Conservation (phyloP, 1,140 invertebrate genomes). For the Andrena cerasifolii region DNA sequence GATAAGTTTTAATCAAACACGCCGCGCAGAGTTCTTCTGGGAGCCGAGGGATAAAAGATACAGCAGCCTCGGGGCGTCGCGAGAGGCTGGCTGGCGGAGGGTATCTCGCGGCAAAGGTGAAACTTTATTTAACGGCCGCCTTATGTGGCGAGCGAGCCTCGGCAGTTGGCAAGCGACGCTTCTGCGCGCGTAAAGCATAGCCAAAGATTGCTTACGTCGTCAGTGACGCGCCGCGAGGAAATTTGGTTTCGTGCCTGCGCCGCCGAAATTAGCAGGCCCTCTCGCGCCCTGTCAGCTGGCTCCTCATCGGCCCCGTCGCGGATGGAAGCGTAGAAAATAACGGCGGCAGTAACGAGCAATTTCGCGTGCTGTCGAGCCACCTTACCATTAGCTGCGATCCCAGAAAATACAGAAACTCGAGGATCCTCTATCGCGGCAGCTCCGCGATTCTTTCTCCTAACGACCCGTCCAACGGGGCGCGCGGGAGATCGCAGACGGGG, state of each 20-base stretch:
- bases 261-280: constrained; percentile 20
- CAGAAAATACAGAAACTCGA: too few relatives aligned
- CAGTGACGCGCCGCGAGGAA: constrained; percentile 31
- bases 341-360: too few relatives aligned
- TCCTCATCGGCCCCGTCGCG: not conserved
- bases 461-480: not conserved
- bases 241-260: constrained; percentile 27
- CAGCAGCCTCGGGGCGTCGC: too few relatives aligned
- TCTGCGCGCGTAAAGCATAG: constrained; percentile 30
- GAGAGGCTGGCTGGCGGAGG: not conserved
- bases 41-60: constrained; percentile 4
- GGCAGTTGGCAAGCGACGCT: constrained; percentile 55
- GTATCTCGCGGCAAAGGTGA: not conserved
- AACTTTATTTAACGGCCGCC: constrained; percentile 29
- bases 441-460: not conserved
- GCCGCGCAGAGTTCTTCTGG: constrained; percentile 30
- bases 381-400: too few relatives aligned
- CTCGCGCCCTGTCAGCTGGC: not conserved
- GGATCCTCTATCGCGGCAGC: not conserved
- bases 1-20: constrained; percentile 44
- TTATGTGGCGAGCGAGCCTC: constrained; percentile 18
- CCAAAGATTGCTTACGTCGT: constrained; percentile 40
- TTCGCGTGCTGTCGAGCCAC: too few relatives aligned
- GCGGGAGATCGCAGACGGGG: not conserved
- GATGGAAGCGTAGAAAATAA: not conserved